A percentile compares a stretch with the other conserved stretches of the same genome.
Evolutionary conservation across 2,888 invertebrate genomes (phyloP).

Genomic region (Meandrusa payeni): DNA sequence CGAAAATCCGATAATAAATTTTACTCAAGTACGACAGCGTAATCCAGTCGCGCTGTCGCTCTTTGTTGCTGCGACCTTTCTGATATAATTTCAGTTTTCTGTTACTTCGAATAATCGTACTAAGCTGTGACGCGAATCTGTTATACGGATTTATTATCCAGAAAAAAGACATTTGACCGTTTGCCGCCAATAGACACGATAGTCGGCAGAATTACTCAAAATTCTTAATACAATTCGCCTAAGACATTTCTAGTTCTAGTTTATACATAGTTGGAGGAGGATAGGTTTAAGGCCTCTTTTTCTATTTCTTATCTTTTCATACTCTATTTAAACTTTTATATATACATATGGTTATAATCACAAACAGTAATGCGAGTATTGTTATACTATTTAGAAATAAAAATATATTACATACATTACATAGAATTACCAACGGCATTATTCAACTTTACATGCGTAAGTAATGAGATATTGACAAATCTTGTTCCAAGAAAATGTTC

Average conservation of each 20-base stretch:
- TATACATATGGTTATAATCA: too few species aligned
- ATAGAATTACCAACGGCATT: neutral
- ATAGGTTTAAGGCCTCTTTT: too few species aligned
- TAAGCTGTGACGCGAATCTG: slow-evolving; percentile 60
- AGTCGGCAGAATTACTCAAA: too few species aligned
- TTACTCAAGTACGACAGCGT: slow-evolving; percentile 79
- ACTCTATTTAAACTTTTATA: too few species aligned
- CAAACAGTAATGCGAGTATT: too few species aligned
- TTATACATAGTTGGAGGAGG: too few species aligned
- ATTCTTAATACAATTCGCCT: too few species aligned
- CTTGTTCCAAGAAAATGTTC: slow-evolving; percentile 28
- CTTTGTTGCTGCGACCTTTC: slow-evolving; percentile 75
- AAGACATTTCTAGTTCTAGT: too few species aligned
- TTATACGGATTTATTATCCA: slow-evolving; percentile 48
- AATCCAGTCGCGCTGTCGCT: slow-evolving; percentile 75
- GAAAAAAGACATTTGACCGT: slow-evolving; percentile 30
- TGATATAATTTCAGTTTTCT: slow-evolving; percentile 74
- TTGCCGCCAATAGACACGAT: too few species aligned
- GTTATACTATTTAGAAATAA: too few species aligned
- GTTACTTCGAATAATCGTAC: slow-evolving; percentile 70
- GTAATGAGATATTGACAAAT: slow-evolving; percentile 17
- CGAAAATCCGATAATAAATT: slow-evolving; percentile 81
- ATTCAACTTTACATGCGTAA: slow-evolving; percentile 6
- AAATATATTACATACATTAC: neutral
- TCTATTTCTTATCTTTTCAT: too few species aligned